A percentile compares a stretch with the other conserved stretches of the same genome.
These are phyloP conservation scores for Mallotus villosus DNA, from an alignment of 2,797 vertebrate species.

Conservation along the genomic window DNA sequence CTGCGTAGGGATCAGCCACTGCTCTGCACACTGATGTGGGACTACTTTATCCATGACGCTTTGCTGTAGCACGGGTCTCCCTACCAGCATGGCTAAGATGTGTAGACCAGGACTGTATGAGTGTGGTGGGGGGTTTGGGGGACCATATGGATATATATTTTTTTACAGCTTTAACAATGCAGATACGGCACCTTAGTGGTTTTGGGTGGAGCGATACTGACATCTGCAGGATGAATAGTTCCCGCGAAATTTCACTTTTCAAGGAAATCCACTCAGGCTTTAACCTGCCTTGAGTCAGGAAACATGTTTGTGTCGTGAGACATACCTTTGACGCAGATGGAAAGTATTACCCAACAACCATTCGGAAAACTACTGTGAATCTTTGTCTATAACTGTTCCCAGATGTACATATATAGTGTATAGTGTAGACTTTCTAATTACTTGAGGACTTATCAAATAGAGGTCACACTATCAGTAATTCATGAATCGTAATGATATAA, in stretches of 20 bases:
- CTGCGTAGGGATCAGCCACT: too few relatives aligned
- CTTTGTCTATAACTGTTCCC: too few relatives aligned
- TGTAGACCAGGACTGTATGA: background rate
- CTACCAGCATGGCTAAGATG: background rate
- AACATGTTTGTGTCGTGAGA: too few relatives aligned
- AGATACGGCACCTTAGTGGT: background rate
- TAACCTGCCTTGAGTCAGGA: background rate
- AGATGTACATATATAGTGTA: too few relatives aligned
- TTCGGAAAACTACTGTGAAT: too few relatives aligned
- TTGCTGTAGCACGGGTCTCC: background rate
- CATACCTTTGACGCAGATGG: background rate
- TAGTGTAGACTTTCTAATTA: too few relatives aligned
- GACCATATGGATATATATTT: background rate
- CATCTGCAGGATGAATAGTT: constrained; percentile 48
- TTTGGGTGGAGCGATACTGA: constrained; percentile 51
- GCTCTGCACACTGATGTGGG: too few relatives aligned
- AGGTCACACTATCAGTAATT: too few relatives aligned
- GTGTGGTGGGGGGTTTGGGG: background rate
- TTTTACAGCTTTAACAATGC: background rate
- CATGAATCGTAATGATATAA: too few relatives aligned
- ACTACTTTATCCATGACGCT: background rate
- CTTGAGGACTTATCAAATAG: too few relatives aligned
- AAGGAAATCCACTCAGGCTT: background rate
- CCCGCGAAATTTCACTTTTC: too few relatives aligned
- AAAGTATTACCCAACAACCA: too few relatives aligned